Evolutionary conservation across 2,113 vertebrate species (phyloP).

Genomic region (Trichomycterus rosablanca): DNA sequence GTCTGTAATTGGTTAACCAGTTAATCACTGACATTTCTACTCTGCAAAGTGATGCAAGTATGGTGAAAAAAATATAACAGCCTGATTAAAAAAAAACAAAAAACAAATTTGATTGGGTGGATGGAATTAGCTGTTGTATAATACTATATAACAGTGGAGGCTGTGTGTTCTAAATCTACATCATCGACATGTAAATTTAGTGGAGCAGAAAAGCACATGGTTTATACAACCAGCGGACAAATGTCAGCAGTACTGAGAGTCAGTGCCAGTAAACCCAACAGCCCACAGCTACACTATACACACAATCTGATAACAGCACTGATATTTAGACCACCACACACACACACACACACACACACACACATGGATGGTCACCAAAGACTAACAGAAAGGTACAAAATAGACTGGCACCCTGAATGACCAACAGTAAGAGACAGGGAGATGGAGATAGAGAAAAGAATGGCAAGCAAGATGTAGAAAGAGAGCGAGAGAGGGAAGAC

Average conservation of each 20-base stretch:
- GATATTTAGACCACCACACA: conserved; percentile 29
- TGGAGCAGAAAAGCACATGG: no score
- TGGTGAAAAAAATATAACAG: no score
- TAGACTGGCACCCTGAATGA: conserved; percentile 26
- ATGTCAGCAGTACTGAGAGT: conserved; percentile 68
- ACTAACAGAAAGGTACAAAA: conserved; percentile 4
- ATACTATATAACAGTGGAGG: no score
- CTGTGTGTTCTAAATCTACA: no score
- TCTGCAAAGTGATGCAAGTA: no score
- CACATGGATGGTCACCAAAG: not conserved
- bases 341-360: conserved; percentile 12
- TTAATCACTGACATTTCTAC: no score
- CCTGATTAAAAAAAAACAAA: no score
- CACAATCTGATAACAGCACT: conserved; percentile 24
- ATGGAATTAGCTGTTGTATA: no score
- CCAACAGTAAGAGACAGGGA: not conserved
- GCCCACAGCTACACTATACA: conserved; percentile 53
- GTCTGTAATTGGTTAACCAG: no score
- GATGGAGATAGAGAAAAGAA: not conserved
- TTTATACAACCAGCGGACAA: conserved; percentile 63
- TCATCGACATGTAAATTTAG: no score
- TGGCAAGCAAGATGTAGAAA: not conserved
- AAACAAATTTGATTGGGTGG: no score
- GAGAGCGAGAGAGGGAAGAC: conserved; percentile 10
- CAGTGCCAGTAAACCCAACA: conserved; percentile 59